Conservation (phyloP, 2,113 vertebrate species). For the Dromiciops gliroides region DNA sequence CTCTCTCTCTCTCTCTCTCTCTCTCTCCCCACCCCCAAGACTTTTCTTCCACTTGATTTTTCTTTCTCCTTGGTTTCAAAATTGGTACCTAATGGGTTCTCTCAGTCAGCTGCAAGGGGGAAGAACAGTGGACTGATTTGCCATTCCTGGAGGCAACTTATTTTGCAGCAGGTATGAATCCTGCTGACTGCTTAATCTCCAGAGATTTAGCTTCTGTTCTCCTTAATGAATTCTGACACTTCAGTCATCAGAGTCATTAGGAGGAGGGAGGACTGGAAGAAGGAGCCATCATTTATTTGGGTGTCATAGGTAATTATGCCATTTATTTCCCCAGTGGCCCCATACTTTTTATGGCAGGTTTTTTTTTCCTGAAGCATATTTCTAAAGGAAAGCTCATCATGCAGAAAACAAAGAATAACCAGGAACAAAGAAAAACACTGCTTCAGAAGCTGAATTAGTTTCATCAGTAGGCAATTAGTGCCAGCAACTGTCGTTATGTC, state of each 20-base stretch:
- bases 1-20: not conserved
- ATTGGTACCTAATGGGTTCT: slow-evolving; percentile 35
- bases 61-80: slow-evolving; percentile 67
- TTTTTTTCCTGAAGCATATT: slow-evolving; percentile 56
- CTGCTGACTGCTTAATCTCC: slow-evolving; percentile 46
- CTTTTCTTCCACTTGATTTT: slow-evolving; percentile 72
- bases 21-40: slow-evolving; percentile 55
- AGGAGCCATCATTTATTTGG: slow-evolving; percentile 66
- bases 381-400: slow-evolving; percentile 52
- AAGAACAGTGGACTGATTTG: slow-evolving; percentile 25
- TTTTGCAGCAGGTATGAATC: slow-evolving; percentile 47
- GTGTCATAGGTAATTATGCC: slow-evolving; percentile 65
- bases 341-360: slow-evolving; percentile 35
- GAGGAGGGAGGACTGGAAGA: slow-evolving; percentile 47
- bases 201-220: slow-evolving; percentile 54
- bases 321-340: slow-evolving; percentile 65
- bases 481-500: slow-evolving; percentile 2
- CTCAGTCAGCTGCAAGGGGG: slow-evolving; percentile 28
- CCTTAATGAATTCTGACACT: slow-evolving; percentile 71
- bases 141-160: slow-evolving; percentile 36
- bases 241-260: slow-evolving; percentile 53
- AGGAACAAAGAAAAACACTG: slow-evolving; percentile 22
- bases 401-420: slow-evolving; percentile 55
- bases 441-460: slow-evolving; percentile 52
- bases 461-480: slow-evolving; percentile 15